Evolutionary conservation across 2,888 invertebrate species (phyloP), one percentile per base, ranked within the genome.

Genomic region (Eueremaeus valkanovi): DNA sequence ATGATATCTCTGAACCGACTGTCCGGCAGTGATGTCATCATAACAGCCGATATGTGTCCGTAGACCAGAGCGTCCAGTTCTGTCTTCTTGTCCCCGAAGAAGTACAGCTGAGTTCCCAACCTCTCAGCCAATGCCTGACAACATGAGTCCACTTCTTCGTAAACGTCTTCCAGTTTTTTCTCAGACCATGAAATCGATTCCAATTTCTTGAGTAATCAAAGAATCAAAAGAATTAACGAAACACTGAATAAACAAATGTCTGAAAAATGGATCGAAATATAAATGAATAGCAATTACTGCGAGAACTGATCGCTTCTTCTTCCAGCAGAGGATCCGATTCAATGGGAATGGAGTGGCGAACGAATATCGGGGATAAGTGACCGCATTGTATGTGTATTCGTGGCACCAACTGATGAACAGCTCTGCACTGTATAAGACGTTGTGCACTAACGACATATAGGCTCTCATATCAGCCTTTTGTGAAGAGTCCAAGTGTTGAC

Each of bases 1-100:
- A 97, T 89, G 8, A 90, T 90, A 76, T 90, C 89, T 0, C 92
- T 92, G 73, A 98, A 86, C 78, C 88, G 87, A 79, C 90, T 89
- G 82, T 91, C 91, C 0, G 95, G 93, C 55, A 97, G 85, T 1
- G 91, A 88, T 6, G 94, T 95, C 9, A 96, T 96, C 76, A 97
- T 86, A 79, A 98, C 90, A 0, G 94, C 92, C 85, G 92, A 98
- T n/a, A 98, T 87, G 85, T 98, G 98, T 0, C 97, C 98, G 86
- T 96, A 99, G 0, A 95, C 92, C 45, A 98, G 85, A 1, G 97
- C 97, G 85, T 99, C 98, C 78, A 97, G 85, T 84, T 98, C 97
- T 40, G 95, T 95, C 0, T 96, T 84, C 83, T 79, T 82, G 58
- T 83, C 83, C 42, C 85, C 85, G 80, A 85, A 85, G 85, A 97